These are phyloP conservation scores for Thera britannica DNA, from an alignment of 2,888 invertebrate species.

Conservation along the genomic window DNA sequence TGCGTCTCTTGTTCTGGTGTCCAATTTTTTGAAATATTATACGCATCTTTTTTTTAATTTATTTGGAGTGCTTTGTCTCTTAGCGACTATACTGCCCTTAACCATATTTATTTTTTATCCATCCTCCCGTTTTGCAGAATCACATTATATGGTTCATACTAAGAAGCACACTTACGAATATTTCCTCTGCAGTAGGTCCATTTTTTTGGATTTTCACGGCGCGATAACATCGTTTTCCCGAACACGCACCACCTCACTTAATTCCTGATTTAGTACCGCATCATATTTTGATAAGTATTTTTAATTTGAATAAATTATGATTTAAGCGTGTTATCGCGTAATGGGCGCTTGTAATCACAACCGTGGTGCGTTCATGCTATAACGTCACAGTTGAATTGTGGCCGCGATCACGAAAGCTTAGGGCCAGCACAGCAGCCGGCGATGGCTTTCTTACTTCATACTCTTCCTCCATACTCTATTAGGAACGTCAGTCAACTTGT, in stretches of 20 bases:
- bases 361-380: conserved; percentile 65
- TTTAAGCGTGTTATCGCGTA: conserved; percentile 79
- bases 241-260: conserved; percentile 81
- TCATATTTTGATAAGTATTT: conserved; percentile 85
- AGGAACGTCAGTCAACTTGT: too few relatives aligned
- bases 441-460: conserved; percentile 1
- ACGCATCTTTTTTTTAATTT: too few relatives aligned
- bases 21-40: too few relatives aligned
- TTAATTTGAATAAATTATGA: conserved; percentile 85
- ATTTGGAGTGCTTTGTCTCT: too few relatives aligned
- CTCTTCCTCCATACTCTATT: too few relatives aligned
- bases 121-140: too few relatives aligned
- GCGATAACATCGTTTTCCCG: conserved; percentile 70
- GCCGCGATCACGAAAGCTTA: conserved; percentile 47
- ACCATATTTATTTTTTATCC: too few relatives aligned
- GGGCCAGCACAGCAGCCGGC: conserved; percentile 33
- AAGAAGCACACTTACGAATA: neutral
- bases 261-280: conserved; percentile 83
- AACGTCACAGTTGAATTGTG: conserved; percentile 47
- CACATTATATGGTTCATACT: neutral
- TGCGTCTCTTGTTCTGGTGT: too few relatives aligned
- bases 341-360: conserved; percentile 74
- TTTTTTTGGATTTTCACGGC: conserved; percentile 77
- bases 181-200: conserved; percentile 6
- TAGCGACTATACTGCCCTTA: too few relatives aligned